Evolutionary conservation across 2,888 invertebrate genomes (phyloP).

Genomic region (Leistus spinibarbis): DNA sequence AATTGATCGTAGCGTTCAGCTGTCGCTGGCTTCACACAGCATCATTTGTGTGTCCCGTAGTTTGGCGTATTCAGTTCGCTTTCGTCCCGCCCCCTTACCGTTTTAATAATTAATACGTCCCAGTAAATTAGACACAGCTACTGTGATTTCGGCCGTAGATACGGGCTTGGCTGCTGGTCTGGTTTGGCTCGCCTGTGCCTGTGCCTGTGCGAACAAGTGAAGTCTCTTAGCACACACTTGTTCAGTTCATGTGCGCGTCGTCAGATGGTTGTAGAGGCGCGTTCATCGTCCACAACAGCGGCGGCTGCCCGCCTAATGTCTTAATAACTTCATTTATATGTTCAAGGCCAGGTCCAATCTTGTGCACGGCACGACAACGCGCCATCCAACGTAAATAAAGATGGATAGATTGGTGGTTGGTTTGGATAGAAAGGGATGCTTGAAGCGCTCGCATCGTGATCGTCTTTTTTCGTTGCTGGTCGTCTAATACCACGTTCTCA

Average conservation of each 20-base stretch:
- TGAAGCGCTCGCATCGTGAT: conserved; percentile 14
- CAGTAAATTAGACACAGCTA: conserved; percentile 55
- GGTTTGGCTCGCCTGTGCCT: background rate
- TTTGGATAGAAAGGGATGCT: conserved; percentile 21
- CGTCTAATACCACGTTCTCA: conserved; percentile 27
- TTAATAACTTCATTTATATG: conserved; percentile 59
- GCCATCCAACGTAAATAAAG: conserved; percentile 20
- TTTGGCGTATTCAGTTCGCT: background rate
- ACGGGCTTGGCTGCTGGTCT: conserved; percentile 30
- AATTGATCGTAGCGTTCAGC: background rate
- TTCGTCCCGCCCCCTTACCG: background rate
- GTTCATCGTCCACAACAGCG: conserved; percentile 48
- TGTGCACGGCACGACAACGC: conserved; percentile 11
- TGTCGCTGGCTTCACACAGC: background rate
- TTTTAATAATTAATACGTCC: conserved; percentile 55
- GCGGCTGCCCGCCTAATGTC: conserved; percentile 55
- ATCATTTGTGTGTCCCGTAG: background rate
- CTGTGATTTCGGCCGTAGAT: conserved; percentile 55
- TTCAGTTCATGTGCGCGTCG: conserved; percentile 3
- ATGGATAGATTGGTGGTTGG: background rate
- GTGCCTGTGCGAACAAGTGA: background rate
- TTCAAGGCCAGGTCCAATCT: conserved; percentile 55
- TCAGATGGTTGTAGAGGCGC: conserved; percentile 41
- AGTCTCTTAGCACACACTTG: background rate
- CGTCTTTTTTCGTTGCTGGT: conserved; percentile 26